Percentiles rank a stretch among this genome's conserved stretches.
phyloP scores from a whole-genome alignment of 1,140 invertebrate genomes.

The Caenorhabditis briggsae region DNA sequence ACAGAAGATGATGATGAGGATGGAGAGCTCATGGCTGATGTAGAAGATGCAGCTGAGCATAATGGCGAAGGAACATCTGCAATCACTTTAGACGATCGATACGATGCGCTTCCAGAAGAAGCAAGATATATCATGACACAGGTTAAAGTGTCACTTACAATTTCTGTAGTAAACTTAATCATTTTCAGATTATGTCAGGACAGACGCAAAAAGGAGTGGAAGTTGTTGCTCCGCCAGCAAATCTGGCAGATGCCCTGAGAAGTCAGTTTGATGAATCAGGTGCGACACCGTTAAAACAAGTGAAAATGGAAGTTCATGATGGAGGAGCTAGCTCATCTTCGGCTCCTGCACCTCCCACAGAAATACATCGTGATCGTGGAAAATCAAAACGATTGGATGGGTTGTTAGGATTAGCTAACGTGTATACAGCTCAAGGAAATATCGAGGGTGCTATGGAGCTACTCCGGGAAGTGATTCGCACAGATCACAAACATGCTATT shows the following conservation, averaged over 20 bases:
- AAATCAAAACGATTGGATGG: conserved; percentile 67
- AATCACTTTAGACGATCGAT: neutral
- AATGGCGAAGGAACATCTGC: neutral
- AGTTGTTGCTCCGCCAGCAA: neutral
- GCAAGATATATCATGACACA: conserved; percentile 38
- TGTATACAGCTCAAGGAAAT: conserved; percentile 68
- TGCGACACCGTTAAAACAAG: neutral
- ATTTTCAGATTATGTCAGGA: conserved; percentile 18
- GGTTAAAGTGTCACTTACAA: neutral
- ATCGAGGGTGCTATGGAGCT: conserved; percentile 69
- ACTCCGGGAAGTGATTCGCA: conserved; percentile 70
- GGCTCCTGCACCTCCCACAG: neutral
- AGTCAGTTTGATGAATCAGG: neutral
- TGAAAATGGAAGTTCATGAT: neutral
- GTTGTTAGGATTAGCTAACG: conserved; percentile 75
- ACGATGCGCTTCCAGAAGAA: conserved; percentile 31
- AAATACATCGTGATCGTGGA: neutral
- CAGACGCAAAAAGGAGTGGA: neutral
- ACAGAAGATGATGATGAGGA: conserved; percentile 54
- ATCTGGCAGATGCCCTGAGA: neutral
- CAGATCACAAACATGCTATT: conserved; percentile 73
- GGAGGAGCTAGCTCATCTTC: neutral
- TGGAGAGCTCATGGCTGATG: conserved; percentile 45
- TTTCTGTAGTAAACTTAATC: neutral
- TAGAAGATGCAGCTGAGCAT: neutral